A percentile compares a stretch with the other conserved stretches of the same genome.
Evolutionary conservation across 2,888 invertebrate species (phyloP).

Genomic region (Teleogryllus oceanicus): DNA sequence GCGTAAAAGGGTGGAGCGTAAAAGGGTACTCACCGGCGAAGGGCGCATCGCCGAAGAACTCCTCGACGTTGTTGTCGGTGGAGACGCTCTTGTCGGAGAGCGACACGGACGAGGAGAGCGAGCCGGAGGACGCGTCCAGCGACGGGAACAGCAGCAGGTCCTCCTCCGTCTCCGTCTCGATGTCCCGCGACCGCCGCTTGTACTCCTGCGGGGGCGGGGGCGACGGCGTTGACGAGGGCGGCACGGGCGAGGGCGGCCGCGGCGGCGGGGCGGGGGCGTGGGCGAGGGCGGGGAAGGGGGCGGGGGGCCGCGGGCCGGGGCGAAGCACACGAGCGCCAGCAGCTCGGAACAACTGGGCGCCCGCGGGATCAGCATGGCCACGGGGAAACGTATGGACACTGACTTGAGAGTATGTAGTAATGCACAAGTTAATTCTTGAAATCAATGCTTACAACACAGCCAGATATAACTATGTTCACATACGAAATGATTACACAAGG

Average conservation of each 20-base stretch:
- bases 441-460: no score
- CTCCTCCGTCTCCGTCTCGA: conserved; percentile 76
- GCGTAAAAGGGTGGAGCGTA: neutral
- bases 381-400: no score
- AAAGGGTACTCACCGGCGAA: conserved; percentile 75
- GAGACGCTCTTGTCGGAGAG: conserved; percentile 73
- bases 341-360: neutral
- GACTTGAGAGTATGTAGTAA: no score
- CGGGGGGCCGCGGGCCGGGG: neutral
- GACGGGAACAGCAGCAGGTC: conserved; percentile 48
- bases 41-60: conserved; percentile 74
- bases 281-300: neutral
- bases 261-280: neutral
- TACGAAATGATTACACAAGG: no score
- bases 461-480: no score
- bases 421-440: no score
- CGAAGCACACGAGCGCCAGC: neutral
- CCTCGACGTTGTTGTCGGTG: conserved; percentile 75
- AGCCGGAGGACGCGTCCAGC: conserved; percentile 64
- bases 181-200: conserved; percentile 77
- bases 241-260: conserved; percentile 23
- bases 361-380: neutral
- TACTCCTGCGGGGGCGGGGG: conserved; percentile 60
- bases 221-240: conserved; percentile 20
- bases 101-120: conserved; percentile 67